Evolutionary conservation across 2,888 invertebrate species (phyloP).

Genomic region (Drosophila helvetica): DNA sequence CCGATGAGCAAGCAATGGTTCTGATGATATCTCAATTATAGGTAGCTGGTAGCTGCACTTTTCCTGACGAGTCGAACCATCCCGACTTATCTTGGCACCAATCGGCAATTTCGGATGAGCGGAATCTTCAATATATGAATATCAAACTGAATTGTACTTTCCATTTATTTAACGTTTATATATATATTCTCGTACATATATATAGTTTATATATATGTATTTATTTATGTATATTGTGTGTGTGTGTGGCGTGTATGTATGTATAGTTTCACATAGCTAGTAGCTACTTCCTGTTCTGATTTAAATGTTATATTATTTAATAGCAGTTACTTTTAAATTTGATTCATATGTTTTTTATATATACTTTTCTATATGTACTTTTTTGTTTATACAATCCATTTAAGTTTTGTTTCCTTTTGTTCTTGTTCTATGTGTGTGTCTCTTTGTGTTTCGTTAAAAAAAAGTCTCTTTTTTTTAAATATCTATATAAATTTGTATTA

Average conservation of each 20-base stretch:
- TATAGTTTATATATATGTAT: not conserved
- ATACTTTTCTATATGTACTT: not conserved
- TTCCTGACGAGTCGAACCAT: too few species aligned
- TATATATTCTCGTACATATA: slow-evolving; percentile 22
- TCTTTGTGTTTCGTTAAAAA: slow-evolving; percentile 22
- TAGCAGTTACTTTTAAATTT: slow-evolving; percentile 35
- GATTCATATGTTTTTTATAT: slow-evolving; percentile 14
- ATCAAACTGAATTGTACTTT: not conserved
- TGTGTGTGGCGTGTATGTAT: slow-evolving; percentile 17
- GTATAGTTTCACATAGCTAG: slow-evolving; percentile 40
- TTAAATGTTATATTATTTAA: slow-evolving; percentile 6
- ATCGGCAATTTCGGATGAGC: too few species aligned
- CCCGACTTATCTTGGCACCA: too few species aligned
- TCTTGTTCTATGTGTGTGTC: slow-evolving; percentile 3
- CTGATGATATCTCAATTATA: too few species aligned
- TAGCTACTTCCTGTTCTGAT: slow-evolving; percentile 32
- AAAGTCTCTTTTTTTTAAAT: slow-evolving; percentile 21
- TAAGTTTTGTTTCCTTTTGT: not conserved
- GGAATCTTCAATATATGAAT: too few species aligned
- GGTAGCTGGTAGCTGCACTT: too few species aligned
- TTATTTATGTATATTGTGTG: slow-evolving; percentile 11
- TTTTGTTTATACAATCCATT: slow-evolving; percentile 30
- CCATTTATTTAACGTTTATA: slow-evolving; percentile 43
- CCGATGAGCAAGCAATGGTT: too few species aligned
- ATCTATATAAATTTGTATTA: slow-evolving; percentile 5